phyloP scores from a whole-genome alignment of 1,140 invertebrate genomes.

The Campoletis sonorensis region DNA sequence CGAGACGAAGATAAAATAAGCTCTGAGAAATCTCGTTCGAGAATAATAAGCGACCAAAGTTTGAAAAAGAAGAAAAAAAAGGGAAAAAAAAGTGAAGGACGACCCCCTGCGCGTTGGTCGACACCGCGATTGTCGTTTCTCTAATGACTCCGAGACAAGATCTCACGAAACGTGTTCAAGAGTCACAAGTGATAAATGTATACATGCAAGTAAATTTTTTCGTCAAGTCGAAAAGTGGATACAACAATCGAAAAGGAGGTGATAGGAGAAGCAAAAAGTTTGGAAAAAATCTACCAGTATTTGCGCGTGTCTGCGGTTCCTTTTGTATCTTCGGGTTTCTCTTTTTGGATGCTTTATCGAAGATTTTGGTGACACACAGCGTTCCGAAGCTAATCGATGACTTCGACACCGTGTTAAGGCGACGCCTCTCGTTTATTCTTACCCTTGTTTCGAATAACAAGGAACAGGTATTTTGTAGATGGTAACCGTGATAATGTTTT shows the following conservation, averaged over 20 bases:
- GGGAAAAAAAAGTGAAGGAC: conserved; percentile 55
- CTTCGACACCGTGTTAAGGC: no score
- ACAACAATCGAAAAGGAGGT: not conserved
- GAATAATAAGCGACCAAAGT: not conserved
- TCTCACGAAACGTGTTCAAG: conserved; percentile 48
- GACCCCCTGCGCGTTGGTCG: conserved; percentile 56
- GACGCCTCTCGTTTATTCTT: no score
- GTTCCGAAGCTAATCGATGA: no score
- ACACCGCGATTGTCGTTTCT: conserved; percentile 61
- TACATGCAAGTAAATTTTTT: no score
- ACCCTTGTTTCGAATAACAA: no score
- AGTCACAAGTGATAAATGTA: conserved; percentile 27
- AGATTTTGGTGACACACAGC: no score
- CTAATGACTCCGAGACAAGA: conserved; percentile 69
- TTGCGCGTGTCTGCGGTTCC: no score
- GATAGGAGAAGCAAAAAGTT: not conserved
- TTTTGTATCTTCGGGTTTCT: no score
- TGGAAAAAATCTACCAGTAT: no score
- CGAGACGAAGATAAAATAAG: conserved; percentile 51
- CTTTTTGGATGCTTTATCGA: no score
- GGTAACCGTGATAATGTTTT: no score
- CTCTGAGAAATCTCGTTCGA: conserved; percentile 13
- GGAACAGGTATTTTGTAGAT: no score
- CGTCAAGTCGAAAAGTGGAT: not conserved
- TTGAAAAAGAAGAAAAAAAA: conserved; percentile 53